Base-by-base conservation (phyloP, 1,140 invertebrate species). In the Aphelinus atriplicis region DNA sequence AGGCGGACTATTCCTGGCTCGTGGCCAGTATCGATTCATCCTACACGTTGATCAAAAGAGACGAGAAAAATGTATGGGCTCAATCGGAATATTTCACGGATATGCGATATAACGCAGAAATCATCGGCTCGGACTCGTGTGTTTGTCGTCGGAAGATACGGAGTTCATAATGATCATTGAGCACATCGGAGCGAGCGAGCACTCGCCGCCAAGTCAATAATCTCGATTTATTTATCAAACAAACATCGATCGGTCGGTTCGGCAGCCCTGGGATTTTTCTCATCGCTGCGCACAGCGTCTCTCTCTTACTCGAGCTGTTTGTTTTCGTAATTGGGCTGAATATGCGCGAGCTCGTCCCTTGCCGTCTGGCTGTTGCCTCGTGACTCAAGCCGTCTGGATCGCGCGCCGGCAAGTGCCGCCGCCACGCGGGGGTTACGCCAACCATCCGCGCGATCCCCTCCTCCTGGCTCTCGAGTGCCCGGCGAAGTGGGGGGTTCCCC, bases 381-480 rank as follows among this genome's bases (percentile, higher is more conserved):
- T 86, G 85, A 87, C 82, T 86, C 84, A 85, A 75, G 7, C 48
- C 83, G 80, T 80, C 79, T 80, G 78, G 68, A 80, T 77, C 79
- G 78, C 79, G 79, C 78, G 61, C 82, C 79, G 84, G 79, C 75
- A 84, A 79, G 85, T 87, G 85, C 75, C 82, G 86, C 86, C 86
- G 82, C 84, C 86, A 77, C 80, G 77, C 84, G 86, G 86, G 84
- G 80, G 86, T 88, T 84, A 85, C 84, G 83, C 75, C 60, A 87
- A 87, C 74, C 76, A 77, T 76, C 62, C 4, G 63, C 65, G 69
- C 77, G 56, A 47, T n/a, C 10, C 55, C 48, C 42, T 1, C 71
- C 56, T 26, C 51, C 50, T 42, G 51, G 5, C 48, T 7, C 65
- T 42, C 56, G 6, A 47, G 62, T 42, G 26, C 64, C 26, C 7